These are phyloP conservation scores for Sebastes itinus DNA, from an alignment of 2,797 vertebrate genomes.

Conservation along the genomic window DNA sequence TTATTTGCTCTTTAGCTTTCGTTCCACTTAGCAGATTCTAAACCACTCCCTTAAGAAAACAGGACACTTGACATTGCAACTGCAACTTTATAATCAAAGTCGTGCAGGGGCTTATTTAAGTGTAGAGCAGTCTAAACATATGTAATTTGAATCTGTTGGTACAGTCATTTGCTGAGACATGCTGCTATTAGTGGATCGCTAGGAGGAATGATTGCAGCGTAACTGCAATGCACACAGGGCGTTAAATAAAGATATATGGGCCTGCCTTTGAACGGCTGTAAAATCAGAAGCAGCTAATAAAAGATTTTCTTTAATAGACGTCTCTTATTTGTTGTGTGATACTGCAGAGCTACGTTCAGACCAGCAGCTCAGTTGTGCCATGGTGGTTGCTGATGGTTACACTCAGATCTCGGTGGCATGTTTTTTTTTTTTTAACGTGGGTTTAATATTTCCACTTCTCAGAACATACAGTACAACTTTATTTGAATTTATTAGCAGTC, in stretches of 20 bases:
- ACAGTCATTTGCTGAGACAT: slow-evolving; percentile 41
- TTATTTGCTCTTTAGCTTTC: slow-evolving; percentile 67
- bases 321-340: neutral
- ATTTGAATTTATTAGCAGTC: slow-evolving; percentile 19
- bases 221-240: slow-evolving; percentile 16
- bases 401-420: slow-evolving; percentile 6
- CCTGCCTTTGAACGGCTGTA: slow-evolving; percentile 3
- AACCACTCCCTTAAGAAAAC: slow-evolving; percentile 55
- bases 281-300: slow-evolving; percentile 27
- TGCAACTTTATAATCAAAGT: slow-evolving; percentile 61
- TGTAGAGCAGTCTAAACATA: slow-evolving; percentile 29
- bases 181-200: slow-evolving; percentile 45
- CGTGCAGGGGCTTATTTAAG: slow-evolving; percentile 48
- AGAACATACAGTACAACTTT: slow-evolving; percentile 1
- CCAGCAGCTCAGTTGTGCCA: neutral
- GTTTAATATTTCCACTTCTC: neutral
- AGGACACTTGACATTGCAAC: slow-evolving; percentile 43
- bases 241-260: slow-evolving; percentile 27
- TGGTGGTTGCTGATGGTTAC: neutral
- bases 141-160: slow-evolving; percentile 54
- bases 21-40: slow-evolving; percentile 58
- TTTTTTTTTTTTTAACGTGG: neutral
- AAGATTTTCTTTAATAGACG: slow-evolving; percentile 11
- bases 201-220: slow-evolving; percentile 35
- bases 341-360: neutral